These are phyloP conservation scores for Atethmia centrago DNA, from an alignment of 2,888 invertebrate species.

Conservation along the genomic window DNA sequence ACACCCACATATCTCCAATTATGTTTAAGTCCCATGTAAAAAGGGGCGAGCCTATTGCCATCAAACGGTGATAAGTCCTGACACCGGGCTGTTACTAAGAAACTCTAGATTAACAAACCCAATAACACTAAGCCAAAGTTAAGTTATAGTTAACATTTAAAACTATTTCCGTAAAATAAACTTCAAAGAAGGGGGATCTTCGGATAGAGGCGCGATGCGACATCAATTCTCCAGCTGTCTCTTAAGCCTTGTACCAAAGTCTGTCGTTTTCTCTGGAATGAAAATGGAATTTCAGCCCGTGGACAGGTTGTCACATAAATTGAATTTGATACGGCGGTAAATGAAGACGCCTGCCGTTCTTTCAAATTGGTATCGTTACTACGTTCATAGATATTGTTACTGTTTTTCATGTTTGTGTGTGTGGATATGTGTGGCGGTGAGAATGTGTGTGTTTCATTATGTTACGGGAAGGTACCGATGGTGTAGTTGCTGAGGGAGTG, in stretches of 20 bases:
- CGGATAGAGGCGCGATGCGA: background rate
- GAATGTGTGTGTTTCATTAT: conserved; percentile 15
- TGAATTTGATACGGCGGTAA: conserved; percentile 76
- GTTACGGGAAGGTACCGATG: background rate
- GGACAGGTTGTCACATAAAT: conserved; percentile 82
- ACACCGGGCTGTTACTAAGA: no score
- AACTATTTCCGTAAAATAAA: background rate
- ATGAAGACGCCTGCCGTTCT: conserved; percentile 75
- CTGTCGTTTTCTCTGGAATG: conserved; percentile 64
- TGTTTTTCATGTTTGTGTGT: conserved; percentile 19
- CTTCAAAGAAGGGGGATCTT: background rate
- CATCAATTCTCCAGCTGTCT: background rate
- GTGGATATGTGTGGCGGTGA: background rate
- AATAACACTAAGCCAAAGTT: background rate
- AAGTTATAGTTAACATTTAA: background rate
- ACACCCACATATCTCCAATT: background rate
- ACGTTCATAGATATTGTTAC: conserved; percentile 66
- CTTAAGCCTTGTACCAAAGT: conserved; percentile 43
- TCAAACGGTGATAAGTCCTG: no score
- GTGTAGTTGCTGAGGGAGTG: background rate
- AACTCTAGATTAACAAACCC: no score
- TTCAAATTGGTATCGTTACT: conserved; percentile 74
- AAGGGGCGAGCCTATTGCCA: background rate
- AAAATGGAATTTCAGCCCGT: conserved; percentile 72
- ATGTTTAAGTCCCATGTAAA: background rate